These are phyloP conservation scores for Anagrus nilaparvatae DNA, from an alignment of 1,140 invertebrate genomes.

Conservation along the genomic window DNA sequence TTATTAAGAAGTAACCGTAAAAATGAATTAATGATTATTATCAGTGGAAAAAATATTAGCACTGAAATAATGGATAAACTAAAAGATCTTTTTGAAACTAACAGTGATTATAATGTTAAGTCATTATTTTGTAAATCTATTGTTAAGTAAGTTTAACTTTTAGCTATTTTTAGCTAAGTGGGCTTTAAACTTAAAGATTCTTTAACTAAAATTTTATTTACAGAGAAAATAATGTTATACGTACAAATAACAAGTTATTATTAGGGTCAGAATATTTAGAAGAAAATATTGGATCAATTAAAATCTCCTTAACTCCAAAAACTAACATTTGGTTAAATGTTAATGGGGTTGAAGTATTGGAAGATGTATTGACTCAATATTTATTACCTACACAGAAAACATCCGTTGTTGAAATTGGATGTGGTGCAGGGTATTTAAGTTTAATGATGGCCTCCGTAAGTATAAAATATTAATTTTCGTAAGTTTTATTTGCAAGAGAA, in stretches of 20 bases:
- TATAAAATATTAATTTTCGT: constrained; percentile 9
- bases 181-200: constrained; percentile 1
- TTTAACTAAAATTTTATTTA: constrained; percentile 15
- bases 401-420: constrained; percentile 38
- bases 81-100: constrained; percentile 31
- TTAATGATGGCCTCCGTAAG: constrained; percentile 35
- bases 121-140: constrained; percentile 38
- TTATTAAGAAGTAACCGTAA: constrained; percentile 36
- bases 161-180: neutral
- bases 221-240: constrained; percentile 24
- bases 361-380: constrained; percentile 29
- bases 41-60: constrained; percentile 35
- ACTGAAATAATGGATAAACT: constrained; percentile 30
- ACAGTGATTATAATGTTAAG: constrained; percentile 35
- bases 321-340: constrained; percentile 38
- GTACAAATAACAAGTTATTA: constrained; percentile 34
- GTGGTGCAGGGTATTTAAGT: constrained; percentile 36
- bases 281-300: constrained; percentile 35
- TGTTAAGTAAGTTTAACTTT: constrained; percentile 27
- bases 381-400: constrained; percentile 26
- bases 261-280: constrained; percentile 36
- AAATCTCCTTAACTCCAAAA: constrained; percentile 37
- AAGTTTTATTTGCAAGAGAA: constrained; percentile 3
- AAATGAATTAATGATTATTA: constrained; percentile 37
- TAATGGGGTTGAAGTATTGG: constrained; percentile 32